Conservation (phyloP, 2,888 invertebrate genomes). For the Carcina quercana region DNA sequence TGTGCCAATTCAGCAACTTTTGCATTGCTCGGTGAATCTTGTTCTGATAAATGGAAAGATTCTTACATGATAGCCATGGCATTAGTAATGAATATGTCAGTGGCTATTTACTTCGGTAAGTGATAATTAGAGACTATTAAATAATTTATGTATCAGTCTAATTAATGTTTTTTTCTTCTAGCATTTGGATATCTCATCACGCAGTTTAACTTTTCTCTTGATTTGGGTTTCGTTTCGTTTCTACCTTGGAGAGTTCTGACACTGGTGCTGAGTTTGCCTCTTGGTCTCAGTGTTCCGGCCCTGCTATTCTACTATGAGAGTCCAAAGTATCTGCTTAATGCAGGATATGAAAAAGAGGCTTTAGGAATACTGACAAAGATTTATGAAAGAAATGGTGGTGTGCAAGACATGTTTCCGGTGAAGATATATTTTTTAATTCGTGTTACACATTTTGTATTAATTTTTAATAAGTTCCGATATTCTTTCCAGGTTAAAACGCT, state of each 20-base stretch:
- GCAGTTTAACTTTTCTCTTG: conserved; percentile 21
- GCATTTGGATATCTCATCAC: conserved; percentile 26
- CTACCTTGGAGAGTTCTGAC: conserved; percentile 36
- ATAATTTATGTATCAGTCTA: too few species aligned
- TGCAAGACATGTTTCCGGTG: too few species aligned
- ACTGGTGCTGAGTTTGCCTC: conserved; percentile 61
- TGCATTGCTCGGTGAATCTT: neutral
- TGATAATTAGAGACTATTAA: too few species aligned
- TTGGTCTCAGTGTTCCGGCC: conserved; percentile 67
- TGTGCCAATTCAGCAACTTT: neutral
- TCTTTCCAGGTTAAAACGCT: conserved; percentile 40
- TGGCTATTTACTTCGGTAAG: conserved; percentile 13
- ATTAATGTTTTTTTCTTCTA: too few species aligned
- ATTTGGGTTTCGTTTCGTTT: conserved; percentile 26
- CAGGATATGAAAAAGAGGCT: conserved; percentile 72
- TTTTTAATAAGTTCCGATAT: too few species aligned
- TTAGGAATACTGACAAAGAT: conserved; percentile 72
- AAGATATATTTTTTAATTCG: too few species aligned
- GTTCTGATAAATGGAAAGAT: too few species aligned
- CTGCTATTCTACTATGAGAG: conserved; percentile 77
- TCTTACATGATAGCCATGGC: too few species aligned
- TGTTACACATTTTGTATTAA: too few species aligned
- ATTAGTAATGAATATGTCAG: too few species aligned
- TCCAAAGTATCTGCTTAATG: conserved; percentile 79
- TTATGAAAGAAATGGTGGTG: conserved; percentile 66